These are phyloP conservation scores for Xestia c-nigrum DNA, from an alignment of 2,888 invertebrate species.

Conservation along the genomic window DNA sequence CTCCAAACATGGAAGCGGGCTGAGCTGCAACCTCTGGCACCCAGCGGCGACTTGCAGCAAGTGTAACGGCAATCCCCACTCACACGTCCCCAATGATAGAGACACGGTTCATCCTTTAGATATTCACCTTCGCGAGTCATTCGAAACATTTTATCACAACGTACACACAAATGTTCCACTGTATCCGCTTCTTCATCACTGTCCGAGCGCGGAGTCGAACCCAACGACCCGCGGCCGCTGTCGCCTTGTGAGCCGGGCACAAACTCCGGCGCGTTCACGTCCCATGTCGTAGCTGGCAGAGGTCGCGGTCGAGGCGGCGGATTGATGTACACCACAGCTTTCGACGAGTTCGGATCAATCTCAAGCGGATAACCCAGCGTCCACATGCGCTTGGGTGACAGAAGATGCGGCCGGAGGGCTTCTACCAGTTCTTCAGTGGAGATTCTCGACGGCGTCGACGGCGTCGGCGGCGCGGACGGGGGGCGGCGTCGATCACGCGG, in stretches of 20 bases:
- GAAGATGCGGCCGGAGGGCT: constrained; percentile 91
- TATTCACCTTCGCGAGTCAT: constrained; percentile 94
- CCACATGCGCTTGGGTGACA: constrained; percentile 91
- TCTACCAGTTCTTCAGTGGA: constrained; percentile 90
- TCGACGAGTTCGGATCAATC: constrained; percentile 90
- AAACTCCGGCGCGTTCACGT: constrained; percentile 93
- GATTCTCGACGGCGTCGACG: constrained; percentile 88
- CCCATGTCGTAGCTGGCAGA: constrained; percentile 85
- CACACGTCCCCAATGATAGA: constrained; percentile 97
- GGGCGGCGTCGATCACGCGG: constrained; percentile 84
- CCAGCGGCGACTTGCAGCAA: constrained; percentile 91
- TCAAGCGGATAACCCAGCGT: constrained; percentile 94
- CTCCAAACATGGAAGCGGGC: constrained; percentile 94
- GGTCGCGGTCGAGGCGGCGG: constrained; percentile 87
- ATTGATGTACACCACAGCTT: constrained; percentile 92
- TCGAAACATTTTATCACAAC: constrained; percentile 94
- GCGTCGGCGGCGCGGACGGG: constrained; percentile 86
- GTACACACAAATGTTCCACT: constrained; percentile 92
- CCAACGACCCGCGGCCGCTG: constrained; percentile 90
- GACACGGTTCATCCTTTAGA: constrained; percentile 93
- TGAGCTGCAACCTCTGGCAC: constrained; percentile 92
- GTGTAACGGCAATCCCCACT: constrained; percentile 90
- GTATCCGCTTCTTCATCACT: constrained; percentile 90
- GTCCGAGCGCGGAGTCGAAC: constrained; percentile 90
- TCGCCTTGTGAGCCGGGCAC: constrained; percentile 91